Percentiles rank a stretch among this genome's conserved stretches.
phyloP scores from a whole-genome alignment of 2,888 invertebrate species.

The Drosophila nr. fundita region DNA sequence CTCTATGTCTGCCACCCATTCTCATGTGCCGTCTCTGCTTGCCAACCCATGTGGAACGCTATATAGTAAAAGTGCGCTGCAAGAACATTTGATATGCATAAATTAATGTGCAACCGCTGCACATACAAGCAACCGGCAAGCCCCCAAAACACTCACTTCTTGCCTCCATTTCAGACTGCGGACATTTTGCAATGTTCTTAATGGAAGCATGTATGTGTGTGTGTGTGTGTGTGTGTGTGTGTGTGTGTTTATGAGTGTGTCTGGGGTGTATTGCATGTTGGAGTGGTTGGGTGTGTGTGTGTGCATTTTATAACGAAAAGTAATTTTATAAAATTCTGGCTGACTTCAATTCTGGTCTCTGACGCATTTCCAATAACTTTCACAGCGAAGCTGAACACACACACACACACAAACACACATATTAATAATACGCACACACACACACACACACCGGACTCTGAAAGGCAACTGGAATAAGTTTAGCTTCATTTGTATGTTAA shows the following conservation, averaged over 20 bases:
- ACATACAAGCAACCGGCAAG: slow-evolving; percentile 8
- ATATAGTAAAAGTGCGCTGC: slow-evolving; percentile 68
- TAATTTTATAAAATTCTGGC: slow-evolving; percentile 35
- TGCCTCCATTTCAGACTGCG: slow-evolving; percentile 7
- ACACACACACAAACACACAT: neutral
- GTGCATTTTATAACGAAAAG: slow-evolving; percentile 12
- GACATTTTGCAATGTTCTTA: slow-evolving; percentile 53
- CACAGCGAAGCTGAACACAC: slow-evolving; percentile 39
- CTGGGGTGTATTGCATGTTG: neutral
- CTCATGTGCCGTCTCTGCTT: slow-evolving; percentile 34
- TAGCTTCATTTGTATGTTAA: too few relatives aligned
- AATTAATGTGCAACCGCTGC: slow-evolving; percentile 69
- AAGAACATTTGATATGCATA: slow-evolving; percentile 72
- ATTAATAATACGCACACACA: slow-evolving; percentile 3
- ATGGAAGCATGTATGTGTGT: slow-evolving; percentile 37
- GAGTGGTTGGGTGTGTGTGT: neutral
- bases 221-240: neutral
- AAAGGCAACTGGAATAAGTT: neutral
- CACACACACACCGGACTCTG: neutral
- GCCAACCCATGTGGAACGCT: slow-evolving; percentile 72
- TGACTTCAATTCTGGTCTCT: slow-evolving; percentile 51
- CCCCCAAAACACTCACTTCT: neutral
- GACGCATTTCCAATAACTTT: slow-evolving; percentile 60
- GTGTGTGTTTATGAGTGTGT: slow-evolving; percentile 2
- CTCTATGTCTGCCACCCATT: slow-evolving; percentile 19